Base-by-base conservation (phyloP, 2,888 invertebrate species). In the Trissoscelio sp. region DNA sequence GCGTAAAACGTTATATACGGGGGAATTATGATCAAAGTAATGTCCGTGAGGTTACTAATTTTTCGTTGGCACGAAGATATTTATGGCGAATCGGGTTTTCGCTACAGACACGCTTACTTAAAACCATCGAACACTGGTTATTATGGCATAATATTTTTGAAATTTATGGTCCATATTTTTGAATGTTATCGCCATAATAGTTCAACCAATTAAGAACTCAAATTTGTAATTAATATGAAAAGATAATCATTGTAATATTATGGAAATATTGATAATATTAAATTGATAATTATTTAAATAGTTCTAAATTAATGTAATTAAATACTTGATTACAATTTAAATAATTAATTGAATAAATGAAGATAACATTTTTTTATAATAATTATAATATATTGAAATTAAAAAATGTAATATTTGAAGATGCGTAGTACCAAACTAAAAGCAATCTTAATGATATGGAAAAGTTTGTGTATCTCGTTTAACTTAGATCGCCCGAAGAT, bases 41-140 rank as follows among this genome's bases (percentile, higher is more conserved):
- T 42, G 24, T 60, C 24, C 22, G 12, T 11, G 11, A 11, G 34
- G 46, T 64, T 20, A 64, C 34, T 64, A 46, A 48, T 64, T 64
- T 64, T 31, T 34, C 18, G 9, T 48, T 37, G 3, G 5, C 16
- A 5, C 31, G 14, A 14, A 1, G 22, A 14, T 53, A 58, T 58
- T 58, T 39, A 39, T 39, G 39, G 39, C 22, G 12, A 58, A 39
- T 37, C n/a, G 58, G 16, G 0, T 42, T 60, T 60, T 24, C 11
- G 11, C 11, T 4, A 12, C 5, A 3, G 12, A 14, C 14, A 55
- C 18, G 20, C 18, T 24, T 51, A 51, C 14, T 51, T 24, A 22
- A 0, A 4, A 24, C 22, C 9, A 11, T n/a, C n/a, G 6, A 51
- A 51, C 24, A 12, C n/a, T 51, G 22, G n/a, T 12, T 51, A 51